These are phyloP conservation scores for human (Homo sapiens) DNA, from an alignment of 2,113 vertebrate genomes.

Conservation along the genomic window DNA sequence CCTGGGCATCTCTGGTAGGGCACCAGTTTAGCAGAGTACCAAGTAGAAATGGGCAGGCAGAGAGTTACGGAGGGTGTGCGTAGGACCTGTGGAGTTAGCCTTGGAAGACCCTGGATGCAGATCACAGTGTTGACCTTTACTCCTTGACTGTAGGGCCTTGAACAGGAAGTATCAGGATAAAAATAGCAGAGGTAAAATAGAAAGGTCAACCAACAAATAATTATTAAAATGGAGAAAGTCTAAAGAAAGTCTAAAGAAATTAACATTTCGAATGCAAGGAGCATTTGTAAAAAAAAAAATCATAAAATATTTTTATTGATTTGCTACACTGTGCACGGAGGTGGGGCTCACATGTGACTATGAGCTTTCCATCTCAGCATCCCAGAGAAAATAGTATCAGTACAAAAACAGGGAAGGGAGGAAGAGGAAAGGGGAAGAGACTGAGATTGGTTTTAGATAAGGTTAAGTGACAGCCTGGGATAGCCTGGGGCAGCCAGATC, in stretches of 20 bases:
- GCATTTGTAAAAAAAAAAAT: neutral
- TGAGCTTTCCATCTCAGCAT: neutral
- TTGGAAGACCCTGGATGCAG: neutral
- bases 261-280: neutral
- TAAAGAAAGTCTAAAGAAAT: neutral
- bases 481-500: neutral
- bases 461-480: neutral
- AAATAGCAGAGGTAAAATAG: neutral
- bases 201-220: neutral
- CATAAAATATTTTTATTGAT: neutral
- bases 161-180: neutral
- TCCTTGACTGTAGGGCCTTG: neutral
- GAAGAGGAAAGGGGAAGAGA: neutral
- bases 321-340: neutral
- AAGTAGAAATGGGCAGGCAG: neutral
- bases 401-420: neutral
- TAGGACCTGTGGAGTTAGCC: neutral
- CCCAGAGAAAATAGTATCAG: neutral
- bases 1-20: neutral
- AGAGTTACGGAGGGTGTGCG: neutral
- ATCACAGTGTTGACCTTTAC: rapidly evolving
- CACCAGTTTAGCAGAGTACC: neutral
- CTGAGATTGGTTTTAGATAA: neutral
- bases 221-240: neutral
- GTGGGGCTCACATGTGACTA: neutral